phyloP scores from a whole-genome alignment of 2,888 invertebrate genomes.

The Geophilus truncorum region DNA sequence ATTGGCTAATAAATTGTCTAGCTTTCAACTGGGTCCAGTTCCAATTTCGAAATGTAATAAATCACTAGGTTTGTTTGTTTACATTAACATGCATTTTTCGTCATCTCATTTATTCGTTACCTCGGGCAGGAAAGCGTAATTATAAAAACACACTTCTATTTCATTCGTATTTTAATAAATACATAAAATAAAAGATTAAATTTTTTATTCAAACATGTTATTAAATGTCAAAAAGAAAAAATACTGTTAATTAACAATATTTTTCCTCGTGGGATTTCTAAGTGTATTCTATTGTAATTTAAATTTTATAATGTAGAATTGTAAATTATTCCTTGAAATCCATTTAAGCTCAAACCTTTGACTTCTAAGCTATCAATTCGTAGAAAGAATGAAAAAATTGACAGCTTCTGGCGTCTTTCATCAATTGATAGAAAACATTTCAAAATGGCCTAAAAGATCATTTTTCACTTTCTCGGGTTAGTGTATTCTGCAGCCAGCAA shows the following conservation, averaged over 20 bases:
- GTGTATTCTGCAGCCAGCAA: neutral
- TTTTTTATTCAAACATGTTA: too few species aligned
- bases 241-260: too few species aligned
- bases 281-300: too few species aligned
- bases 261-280: too few species aligned
- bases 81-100: neutral
- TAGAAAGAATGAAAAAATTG: neutral
- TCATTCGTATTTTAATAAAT: too few species aligned
- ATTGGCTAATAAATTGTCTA: neutral
- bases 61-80: neutral
- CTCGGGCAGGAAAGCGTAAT: too few species aligned
- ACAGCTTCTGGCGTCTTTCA: conserved; percentile 2
- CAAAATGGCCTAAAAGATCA: neutral
- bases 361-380: neutral
- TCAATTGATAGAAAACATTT: conserved; percentile 21
- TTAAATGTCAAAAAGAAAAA: too few species aligned
- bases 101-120: too few species aligned
- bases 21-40: neutral
- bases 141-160: neutral
- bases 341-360: neutral
- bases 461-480: neutral
- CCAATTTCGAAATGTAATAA: neutral
- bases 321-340: neutral
- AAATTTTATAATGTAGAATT: neutral
- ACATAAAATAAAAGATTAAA: too few species aligned